A percentile compares a stretch with the other conserved stretches of the same genome.
These are phyloP conservation scores for Chloropsis hardwickii DNA, from an alignment of 2,113 vertebrate genomes.

Conservation along the genomic window DNA sequence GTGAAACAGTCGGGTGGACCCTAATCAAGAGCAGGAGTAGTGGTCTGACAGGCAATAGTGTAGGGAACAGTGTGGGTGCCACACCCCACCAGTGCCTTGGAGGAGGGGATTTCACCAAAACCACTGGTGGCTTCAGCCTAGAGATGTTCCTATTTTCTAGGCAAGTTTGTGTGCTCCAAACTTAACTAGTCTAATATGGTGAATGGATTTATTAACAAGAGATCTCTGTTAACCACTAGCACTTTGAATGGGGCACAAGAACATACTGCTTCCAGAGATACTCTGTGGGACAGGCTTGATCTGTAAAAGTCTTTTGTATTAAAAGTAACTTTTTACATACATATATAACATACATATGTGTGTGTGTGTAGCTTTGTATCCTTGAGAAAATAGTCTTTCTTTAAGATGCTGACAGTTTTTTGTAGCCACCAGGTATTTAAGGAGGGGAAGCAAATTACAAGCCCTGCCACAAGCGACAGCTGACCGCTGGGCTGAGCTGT, in stretches of 20 bases:
- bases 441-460: not conserved
- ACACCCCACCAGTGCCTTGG: not conserved
- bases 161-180: not conserved
- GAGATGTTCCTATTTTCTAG: not conserved
- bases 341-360: not conserved
- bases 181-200: not conserved
- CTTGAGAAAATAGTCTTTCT: not conserved
- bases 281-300: not conserved
- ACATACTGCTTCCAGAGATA: not conserved
- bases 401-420: not conserved
- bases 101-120: not conserved
- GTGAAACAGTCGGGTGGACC: not conserved
- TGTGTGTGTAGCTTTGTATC: not conserved
- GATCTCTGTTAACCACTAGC: not conserved
- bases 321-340: not conserved
- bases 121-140: not conserved
- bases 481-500: not conserved
- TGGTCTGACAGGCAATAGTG: not conserved
- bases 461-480: not conserved
- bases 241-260: not conserved
- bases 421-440: not conserved
- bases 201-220: not conserved
- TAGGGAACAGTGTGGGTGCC: not conserved
- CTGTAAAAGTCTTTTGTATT: not conserved
- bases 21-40: not conserved